Evolutionary conservation across 2,113 vertebrate genomes (phyloP).

Genomic region (Platysteira castanea): DNA sequence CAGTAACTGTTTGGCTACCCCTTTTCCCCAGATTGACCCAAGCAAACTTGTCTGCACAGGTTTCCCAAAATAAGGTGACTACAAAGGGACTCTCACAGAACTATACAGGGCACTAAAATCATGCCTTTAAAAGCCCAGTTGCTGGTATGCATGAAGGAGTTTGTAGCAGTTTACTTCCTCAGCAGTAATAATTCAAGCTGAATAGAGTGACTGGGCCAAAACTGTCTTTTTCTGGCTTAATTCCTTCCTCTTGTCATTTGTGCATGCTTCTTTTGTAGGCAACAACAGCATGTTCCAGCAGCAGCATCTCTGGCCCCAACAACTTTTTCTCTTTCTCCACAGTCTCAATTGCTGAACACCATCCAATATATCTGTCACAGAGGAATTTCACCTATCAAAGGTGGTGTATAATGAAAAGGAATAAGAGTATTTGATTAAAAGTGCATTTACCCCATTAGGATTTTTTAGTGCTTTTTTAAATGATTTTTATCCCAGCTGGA

Average conservation of each 20-base stretch:
- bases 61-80: not conserved
- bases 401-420: not conserved
- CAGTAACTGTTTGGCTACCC: not conserved
- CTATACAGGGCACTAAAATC: not conserved
- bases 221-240: not conserved
- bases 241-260: not conserved
- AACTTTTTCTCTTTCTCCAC: not conserved
- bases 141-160: not conserved
- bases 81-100: not conserved
- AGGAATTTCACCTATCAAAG: not conserved
- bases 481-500: not conserved
- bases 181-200: not conserved
- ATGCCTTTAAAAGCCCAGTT: not conserved
- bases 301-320: not conserved
- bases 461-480: not conserved
- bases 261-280: not conserved
- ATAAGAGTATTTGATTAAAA: not conserved
- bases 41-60: fast-evolving
- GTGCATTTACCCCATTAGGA: fast-evolving
- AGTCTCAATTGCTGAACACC: not conserved
- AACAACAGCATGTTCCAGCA: not conserved
- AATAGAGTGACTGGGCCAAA: not conserved
- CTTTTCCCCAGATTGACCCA: not conserved
- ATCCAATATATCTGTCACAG: not conserved
- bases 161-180: not conserved